Conservation (phyloP, 2,113 vertebrate species). For the Hyperoodon ampullatus region DNA sequence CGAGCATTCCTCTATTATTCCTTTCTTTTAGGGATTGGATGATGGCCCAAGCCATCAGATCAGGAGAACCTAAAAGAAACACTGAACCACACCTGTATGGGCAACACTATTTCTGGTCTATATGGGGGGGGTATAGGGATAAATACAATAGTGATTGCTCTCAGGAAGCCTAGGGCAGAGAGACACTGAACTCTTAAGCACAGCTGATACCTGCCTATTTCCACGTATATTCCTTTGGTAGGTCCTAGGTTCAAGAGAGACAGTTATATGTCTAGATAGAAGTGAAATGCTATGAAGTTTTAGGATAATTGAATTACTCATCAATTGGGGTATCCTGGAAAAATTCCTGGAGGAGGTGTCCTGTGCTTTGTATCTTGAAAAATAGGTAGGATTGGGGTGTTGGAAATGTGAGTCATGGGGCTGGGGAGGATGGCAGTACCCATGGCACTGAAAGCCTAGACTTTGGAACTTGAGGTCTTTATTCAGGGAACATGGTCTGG, state of each 20-base stretch:
- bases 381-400: background rate
- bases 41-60: background rate
- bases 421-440: background rate
- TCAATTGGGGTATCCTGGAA: background rate
- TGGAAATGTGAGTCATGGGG: background rate
- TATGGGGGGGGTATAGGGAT: background rate
- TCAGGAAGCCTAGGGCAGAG: background rate
- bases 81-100: background rate
- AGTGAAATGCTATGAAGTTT: background rate
- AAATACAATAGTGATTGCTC: background rate
- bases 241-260: background rate
- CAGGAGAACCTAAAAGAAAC: background rate
- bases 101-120: background rate
- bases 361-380: conserved; percentile 14
- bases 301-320: background rate
- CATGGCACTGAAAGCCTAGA: background rate
- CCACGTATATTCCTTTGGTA: background rate
- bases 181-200: background rate
- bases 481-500: background rate
- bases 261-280: background rate
- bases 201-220: background rate
- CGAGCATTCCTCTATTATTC: background rate
- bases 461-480: background rate
- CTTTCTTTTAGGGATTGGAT: background rate
- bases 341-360: background rate